Percentiles rank a stretch among this genome's conserved stretches.
Conservation (phyloP, 2,797 vertebrate species). For the Caiman crocodilus region DNA sequence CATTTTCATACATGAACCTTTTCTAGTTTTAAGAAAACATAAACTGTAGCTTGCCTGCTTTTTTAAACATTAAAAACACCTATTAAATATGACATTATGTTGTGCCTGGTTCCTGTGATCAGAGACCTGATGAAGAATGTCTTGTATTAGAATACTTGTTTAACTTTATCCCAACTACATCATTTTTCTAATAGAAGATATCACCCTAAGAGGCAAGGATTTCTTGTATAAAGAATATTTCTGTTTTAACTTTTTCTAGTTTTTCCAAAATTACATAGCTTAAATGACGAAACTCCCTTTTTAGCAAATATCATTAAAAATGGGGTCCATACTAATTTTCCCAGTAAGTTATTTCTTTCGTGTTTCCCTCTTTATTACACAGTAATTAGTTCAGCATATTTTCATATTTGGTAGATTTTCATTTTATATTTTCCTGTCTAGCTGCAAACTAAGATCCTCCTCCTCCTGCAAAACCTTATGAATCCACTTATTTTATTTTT, state of each 20-base stretch:
- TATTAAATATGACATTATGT: not conserved
- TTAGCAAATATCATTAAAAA: not conserved
- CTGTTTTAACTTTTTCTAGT: not conserved
- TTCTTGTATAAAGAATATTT: not conserved
- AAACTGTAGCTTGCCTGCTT: slow-evolving; percentile 1
- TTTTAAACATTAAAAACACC: not conserved
- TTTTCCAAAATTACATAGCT: not conserved
- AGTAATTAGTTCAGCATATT: not conserved
- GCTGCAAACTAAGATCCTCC: not conserved
- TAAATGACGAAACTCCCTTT: not conserved
- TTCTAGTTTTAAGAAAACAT: not conserved
- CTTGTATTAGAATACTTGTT: too few relatives aligned
- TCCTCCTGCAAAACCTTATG: not conserved
- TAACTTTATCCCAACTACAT: too few relatives aligned
- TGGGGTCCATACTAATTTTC: not conserved
- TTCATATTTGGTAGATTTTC: slow-evolving; percentile 15
- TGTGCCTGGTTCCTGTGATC: too few relatives aligned
- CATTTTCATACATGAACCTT: not conserved
- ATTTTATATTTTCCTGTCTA: not conserved
- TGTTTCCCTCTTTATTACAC: not conserved
- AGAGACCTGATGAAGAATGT: too few relatives aligned
- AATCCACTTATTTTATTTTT: not conserved
- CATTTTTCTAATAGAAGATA: too few relatives aligned
- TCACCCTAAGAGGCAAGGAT: too few relatives aligned
- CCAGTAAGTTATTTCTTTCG: not conserved